These are phyloP conservation scores for Drosophila tristis DNA, from an alignment of 1,140 invertebrate genomes.

Conservation along the genomic window DNA sequence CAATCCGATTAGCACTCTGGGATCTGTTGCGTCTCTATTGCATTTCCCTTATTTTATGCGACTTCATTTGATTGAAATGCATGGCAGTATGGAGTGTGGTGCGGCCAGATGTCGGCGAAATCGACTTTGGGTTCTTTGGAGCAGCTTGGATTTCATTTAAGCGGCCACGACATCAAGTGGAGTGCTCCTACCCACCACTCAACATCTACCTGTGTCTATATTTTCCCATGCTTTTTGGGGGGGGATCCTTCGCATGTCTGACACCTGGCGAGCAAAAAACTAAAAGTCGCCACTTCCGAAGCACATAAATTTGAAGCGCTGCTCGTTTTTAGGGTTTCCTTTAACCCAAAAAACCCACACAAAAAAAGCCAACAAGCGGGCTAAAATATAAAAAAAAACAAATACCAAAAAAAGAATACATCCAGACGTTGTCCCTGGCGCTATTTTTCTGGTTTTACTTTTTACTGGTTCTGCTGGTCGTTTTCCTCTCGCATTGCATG, in stretches of 20 bases:
- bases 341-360: conserved; percentile 9
- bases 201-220: background rate
- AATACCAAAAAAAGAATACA: conserved; percentile 22
- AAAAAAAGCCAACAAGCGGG: conserved; percentile 47
- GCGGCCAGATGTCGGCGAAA: conserved; percentile 19
- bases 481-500: conserved; percentile 53
- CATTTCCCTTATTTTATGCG: conserved; percentile 62
- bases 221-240: background rate
- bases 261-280: conserved; percentile 72
- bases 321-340: conserved; percentile 68
- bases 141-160: conserved; percentile 46
- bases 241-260: conserved; percentile 33
- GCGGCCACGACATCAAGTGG: conserved; percentile 18
- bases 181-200: conserved; percentile 1
- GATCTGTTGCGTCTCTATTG: conserved; percentile 12
- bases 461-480: conserved; percentile 17
- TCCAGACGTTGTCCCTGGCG: conserved; percentile 24
- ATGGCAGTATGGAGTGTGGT: conserved; percentile 20
- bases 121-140: conserved; percentile 38
- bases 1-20: conserved; percentile 48
- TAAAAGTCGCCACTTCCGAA: conserved; percentile 75
- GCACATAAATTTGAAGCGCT: conserved; percentile 73
- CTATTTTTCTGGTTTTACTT: conserved; percentile 16
- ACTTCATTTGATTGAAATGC: conserved; percentile 77
- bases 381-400: conserved; percentile 50